A percentile compares a stretch with the other conserved stretches of the same genome.
These are phyloP conservation scores for Pleuronectes platessa DNA, from an alignment of 2,113 vertebrate genomes.

Conservation along the genomic window DNA sequence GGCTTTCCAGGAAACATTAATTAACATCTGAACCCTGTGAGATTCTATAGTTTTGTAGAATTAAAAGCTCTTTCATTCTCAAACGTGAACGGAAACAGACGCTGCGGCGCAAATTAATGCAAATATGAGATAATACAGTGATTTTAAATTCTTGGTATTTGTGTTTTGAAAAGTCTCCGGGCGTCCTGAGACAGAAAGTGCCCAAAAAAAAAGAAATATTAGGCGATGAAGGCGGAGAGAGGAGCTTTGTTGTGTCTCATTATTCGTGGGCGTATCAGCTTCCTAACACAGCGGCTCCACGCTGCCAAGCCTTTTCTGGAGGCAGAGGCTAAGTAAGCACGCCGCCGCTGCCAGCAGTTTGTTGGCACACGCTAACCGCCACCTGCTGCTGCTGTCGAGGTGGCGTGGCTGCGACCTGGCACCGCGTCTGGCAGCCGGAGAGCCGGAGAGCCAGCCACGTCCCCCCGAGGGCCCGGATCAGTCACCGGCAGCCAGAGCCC, in stretches of 20 bases:
- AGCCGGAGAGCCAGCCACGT: slow-evolving; percentile 28
- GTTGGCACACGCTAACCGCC: slow-evolving; percentile 65
- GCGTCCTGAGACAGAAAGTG: neutral
- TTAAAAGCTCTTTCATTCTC: neutral
- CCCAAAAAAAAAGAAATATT: slow-evolving; percentile 28
- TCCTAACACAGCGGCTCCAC: slow-evolving; percentile 44
- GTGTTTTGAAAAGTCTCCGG: neutral
- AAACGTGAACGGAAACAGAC: neutral
- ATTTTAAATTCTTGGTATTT: neutral
- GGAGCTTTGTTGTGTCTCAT: slow-evolving; percentile 58
- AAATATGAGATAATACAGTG: slow-evolving; percentile 5
- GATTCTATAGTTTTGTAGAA: neutral
- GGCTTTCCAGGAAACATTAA: neutral
- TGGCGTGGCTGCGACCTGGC: slow-evolving; percentile 55
- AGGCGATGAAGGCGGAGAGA: slow-evolving; percentile 40
- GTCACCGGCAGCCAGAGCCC: slow-evolving; percentile 44
- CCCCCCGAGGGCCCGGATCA: slow-evolving; percentile 53
- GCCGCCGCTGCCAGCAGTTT: slow-evolving; percentile 65
- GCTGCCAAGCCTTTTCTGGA: slow-evolving; percentile 65
- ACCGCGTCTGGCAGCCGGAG: slow-evolving; percentile 61
- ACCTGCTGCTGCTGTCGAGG: slow-evolving; percentile 73
- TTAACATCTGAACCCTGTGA: neutral
- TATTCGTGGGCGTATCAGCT: slow-evolving; percentile 61
- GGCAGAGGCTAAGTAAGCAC: slow-evolving; percentile 72
- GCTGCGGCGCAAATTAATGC: neutral